Percentiles rank a stretch among this genome's conserved stretches.
These are phyloP conservation scores for Scartelaos histophorus DNA, from an alignment of 2,113 vertebrate genomes.

Conservation along the genomic window DNA sequence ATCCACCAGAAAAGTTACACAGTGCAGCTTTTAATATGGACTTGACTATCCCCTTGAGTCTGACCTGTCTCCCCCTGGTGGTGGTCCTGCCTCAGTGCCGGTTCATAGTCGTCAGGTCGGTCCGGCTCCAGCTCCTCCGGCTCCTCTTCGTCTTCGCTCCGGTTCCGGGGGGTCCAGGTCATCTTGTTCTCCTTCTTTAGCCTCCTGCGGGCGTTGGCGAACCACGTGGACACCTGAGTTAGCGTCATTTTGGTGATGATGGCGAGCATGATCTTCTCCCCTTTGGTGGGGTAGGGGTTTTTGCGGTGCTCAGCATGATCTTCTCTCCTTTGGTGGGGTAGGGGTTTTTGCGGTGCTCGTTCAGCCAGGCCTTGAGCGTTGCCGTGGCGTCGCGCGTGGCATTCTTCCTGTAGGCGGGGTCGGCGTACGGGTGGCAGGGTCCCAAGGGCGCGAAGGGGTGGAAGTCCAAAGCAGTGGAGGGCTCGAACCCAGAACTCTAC, in stretches of 20 bases:
- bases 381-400: conserved; percentile 90
- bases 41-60: conserved; percentile 52
- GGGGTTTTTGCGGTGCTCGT: conserved; percentile 92
- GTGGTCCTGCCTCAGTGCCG: conserved; percentile 66
- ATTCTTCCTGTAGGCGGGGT: conserved; percentile 88
- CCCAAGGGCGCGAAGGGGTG: conserved; percentile 87
- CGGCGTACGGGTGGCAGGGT: conserved; percentile 85
- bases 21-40: too few species aligned
- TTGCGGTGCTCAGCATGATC: conserved; percentile 96
- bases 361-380: conserved; percentile 89
- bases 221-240: conserved; percentile 96
- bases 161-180: conserved; percentile 86
- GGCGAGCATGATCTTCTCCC: conserved; percentile 98
- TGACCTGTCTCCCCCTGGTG: conserved; percentile 69
- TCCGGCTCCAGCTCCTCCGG: conserved; percentile 86
- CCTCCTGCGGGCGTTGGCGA: conserved; percentile 87
- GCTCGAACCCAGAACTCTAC: conserved; percentile 86
- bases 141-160: conserved; percentile 90
- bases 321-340: conserved; percentile 98
- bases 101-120: conserved; percentile 85
- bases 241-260: conserved; percentile 98
- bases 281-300: conserved; percentile 97
- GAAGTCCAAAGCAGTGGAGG: conserved; percentile 84
- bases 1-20: too few species aligned
- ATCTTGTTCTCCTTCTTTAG: conserved; percentile 94